phyloP scores from a whole-genome alignment of 2,888 invertebrate genomes.

The Ferrisia virgata region DNA sequence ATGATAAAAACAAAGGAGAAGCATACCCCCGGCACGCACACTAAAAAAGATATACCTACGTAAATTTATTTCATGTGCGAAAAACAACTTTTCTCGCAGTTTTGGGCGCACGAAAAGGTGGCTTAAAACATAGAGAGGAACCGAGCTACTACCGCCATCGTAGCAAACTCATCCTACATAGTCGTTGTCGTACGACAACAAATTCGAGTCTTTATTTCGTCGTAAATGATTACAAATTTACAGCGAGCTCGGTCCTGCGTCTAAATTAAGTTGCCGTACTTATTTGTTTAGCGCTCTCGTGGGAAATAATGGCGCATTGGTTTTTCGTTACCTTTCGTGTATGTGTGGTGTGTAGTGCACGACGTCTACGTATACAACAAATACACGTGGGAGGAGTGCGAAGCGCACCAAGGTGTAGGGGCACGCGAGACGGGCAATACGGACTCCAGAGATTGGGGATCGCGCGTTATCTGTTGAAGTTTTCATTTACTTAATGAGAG shows the following conservation, averaged over 20 bases:
- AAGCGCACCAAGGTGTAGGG: too few species aligned
- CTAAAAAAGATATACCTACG: background rate
- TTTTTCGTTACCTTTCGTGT: background rate
- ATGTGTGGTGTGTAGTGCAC: background rate
- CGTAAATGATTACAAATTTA: constrained; percentile 2
- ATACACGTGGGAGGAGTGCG: background rate
- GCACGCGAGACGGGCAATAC: too few species aligned
- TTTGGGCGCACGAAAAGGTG: too few species aligned
- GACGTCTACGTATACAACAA: too few species aligned
- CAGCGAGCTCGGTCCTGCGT: background rate
- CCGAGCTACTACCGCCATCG: background rate
- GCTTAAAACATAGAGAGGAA: background rate
- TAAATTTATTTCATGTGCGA: too few species aligned
- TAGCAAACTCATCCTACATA: too few species aligned
- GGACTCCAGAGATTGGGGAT: background rate
- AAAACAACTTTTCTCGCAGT: background rate
- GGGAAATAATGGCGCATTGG: background rate
- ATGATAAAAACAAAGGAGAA: background rate
- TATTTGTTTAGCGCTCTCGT: background rate
- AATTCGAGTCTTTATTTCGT: background rate
- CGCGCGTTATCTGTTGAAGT: constrained; percentile 1
- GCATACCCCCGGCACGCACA: background rate
- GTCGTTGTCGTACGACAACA: background rate
- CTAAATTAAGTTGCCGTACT: background rate
- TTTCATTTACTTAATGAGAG: constrained; percentile 7